Evolutionary conservation across 2,113 vertebrate genomes (phyloP).

Genomic region (Candoia aspera): DNA sequence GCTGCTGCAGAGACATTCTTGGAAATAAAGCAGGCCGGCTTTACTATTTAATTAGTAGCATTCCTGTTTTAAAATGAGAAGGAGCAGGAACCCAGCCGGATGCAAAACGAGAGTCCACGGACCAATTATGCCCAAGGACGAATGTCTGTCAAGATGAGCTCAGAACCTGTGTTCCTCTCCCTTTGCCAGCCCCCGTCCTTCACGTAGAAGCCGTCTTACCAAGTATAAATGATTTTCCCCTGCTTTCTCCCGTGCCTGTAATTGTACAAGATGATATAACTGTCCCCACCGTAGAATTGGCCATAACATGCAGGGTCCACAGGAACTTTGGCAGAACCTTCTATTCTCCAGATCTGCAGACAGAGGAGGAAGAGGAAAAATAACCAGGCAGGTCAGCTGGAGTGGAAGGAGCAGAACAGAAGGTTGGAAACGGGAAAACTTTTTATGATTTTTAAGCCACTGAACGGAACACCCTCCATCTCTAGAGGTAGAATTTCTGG

Average conservation of each 20-base stretch:
- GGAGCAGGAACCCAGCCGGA: too few species aligned
- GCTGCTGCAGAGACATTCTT: too few species aligned
- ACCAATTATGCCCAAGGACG: background rate
- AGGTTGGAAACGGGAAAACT: background rate
- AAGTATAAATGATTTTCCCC: conserved; percentile 97
- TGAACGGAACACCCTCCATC: background rate
- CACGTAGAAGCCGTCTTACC: conserved; percentile 73
- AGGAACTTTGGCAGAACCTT: conserved; percentile 83
- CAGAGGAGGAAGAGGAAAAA: background rate
- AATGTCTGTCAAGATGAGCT: background rate
- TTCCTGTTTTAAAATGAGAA: too few species aligned
- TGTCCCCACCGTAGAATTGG: conserved; percentile 96
- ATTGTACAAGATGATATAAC: conserved; percentile 94
- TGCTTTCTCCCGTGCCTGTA: conserved; percentile 82
- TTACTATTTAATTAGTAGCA: too few species aligned
- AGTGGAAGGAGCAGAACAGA: background rate
- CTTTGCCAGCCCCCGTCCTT: background rate
- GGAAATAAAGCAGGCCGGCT: too few species aligned
- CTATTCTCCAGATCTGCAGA: conserved; percentile 92
- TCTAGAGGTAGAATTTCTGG: background rate
- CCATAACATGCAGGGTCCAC: conserved; percentile 83
- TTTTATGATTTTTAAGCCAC: background rate
- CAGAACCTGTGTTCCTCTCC: background rate
- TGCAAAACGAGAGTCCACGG: too few species aligned
- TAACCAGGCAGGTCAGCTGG: background rate